Conservation (phyloP, 2,888 invertebrate genomes). For the Epistrophe grossulariae region DNA sequence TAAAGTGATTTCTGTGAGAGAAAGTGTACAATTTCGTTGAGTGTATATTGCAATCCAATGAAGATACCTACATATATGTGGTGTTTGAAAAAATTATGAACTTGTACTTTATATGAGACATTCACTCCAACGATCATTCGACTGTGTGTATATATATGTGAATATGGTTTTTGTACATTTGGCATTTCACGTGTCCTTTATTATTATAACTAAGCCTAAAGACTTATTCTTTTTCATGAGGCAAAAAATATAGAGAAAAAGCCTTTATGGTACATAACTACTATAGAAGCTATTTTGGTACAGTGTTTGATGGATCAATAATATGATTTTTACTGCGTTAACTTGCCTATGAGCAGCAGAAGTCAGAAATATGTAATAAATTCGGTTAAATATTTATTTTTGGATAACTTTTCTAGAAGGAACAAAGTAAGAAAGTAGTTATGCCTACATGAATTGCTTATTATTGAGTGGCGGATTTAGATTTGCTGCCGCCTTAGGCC, state of each 20-base stretch:
- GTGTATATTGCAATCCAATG: not conserved
- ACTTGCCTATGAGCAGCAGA: too few species aligned
- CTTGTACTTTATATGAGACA: conserved; percentile 42
- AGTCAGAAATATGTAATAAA: too few species aligned
- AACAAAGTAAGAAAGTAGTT: too few species aligned
- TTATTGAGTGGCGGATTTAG: too few species aligned
- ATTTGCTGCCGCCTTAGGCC: too few species aligned
- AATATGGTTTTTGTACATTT: conserved; percentile 18
- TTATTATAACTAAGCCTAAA: not conserved
- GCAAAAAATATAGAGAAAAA: not conserved
- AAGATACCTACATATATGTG: not conserved
- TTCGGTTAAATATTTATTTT: too few species aligned
- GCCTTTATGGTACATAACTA: not conserved
- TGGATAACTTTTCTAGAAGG: too few species aligned
- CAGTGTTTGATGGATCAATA: not conserved
- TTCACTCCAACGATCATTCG: conserved; percentile 15
- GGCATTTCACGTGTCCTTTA: not conserved
- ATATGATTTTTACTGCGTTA: not conserved
- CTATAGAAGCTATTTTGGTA: not conserved
- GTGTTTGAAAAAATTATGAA: conserved; percentile 43
- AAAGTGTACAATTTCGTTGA: conserved; percentile 12
- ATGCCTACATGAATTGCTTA: too few species aligned
- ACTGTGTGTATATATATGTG: not conserved
- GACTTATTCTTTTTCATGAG: not conserved
- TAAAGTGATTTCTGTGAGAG: conserved; percentile 28